Evolutionary conservation across 2,888 invertebrate species (phyloP), one percentile per base, ranked within the genome.

Genomic region (Sesia apiformis): DNA sequence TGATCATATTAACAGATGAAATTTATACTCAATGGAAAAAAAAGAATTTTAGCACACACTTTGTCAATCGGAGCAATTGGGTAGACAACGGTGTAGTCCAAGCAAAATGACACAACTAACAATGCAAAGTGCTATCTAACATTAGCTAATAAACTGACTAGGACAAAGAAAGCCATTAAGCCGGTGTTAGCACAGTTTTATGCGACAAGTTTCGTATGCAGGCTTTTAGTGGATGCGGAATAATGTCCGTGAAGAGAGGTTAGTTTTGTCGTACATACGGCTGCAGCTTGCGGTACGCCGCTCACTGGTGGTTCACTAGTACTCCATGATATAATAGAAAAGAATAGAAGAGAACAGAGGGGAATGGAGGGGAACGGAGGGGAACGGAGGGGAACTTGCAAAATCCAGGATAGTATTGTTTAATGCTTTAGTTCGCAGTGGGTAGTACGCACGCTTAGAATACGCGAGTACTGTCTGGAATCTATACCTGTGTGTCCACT

Each of bases 171-270:
- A 46, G 46, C 46, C 46, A 46, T 46, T 46, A 46, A 46, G 8
- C n/a, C 8, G 46, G 46, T 46, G 46, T 46, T 46, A 8, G 46
- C 38, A 5, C 3, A 57, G 57, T 59, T 57, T 56, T 55, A 64
- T 59, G 62, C 59, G 61, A 63, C 62, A 67, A 74, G 64, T 76
- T 74, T 70, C 66, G 67, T 69, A 72, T 72, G 70, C 73, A 70
- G 66, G 72, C 74, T 76, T 75, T 75, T 72, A 75, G 72, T 63
- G 38, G 59, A 70, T 71, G 72, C 66, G 66, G 67, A 65, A 65
- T 74, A 70, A 72, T 72, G 64, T 64, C 55, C 63, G 63, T 64
- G 61, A 72, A 73, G 72, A 71, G 65, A 67, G 58, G 61, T 59
- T 55, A 58, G 46, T 53, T 52, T 54, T 52, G 49, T 49, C 49